Base-by-base conservation (phyloP, 2,113 vertebrate genomes). In the Pedetes capensis region DNA sequence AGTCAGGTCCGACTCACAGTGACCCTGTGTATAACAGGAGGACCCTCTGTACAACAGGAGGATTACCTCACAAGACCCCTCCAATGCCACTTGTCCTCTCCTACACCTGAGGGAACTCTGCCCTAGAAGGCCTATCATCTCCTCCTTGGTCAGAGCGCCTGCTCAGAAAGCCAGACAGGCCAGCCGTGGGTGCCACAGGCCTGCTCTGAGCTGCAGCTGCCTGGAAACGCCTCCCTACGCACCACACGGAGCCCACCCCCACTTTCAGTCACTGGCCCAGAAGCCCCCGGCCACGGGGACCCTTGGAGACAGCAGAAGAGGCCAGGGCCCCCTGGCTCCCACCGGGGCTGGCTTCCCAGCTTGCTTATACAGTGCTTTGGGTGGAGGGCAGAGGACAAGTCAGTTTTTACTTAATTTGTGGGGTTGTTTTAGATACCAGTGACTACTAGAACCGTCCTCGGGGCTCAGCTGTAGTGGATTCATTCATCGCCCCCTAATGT, bases 171-270 rank as follows among this genome's bases (percentile, higher is more conserved):
- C 37, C 69, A 37, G 63, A 18, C 63, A n/a, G 47, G 47, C 8
- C 39, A 10, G 72, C 79, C 5, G 2, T 7, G 61, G 63, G 55
- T 6, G 0, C 61, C 51, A 2, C 0, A 14, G 0, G 4, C 20
- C 27, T 9, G 0, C 63, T 29, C 37, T 3, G 5, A 16, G 51
- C 22, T 87, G 34, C 25, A 9, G 39, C 0, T 3, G 27, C 8
- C 59, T 1, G 3, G n/a, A 59, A 2, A 12, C 0, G 32, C 37
- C 17, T 17, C 4, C 1, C 16, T 22, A 5, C 5, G 16, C 0
- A 4, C 17, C 53, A 4, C 7, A 8, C 23, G 0, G 5, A 18
- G 47, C 51, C 34, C 34, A 9, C 4, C 20, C 32, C n/a, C 17
- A 34, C 44, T 11, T n/a, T n/a, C 20, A 3, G 29, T 20, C 59